Base-by-base conservation (phyloP, 1,140 invertebrate genomes). In the Drepana arcuata region DNA sequence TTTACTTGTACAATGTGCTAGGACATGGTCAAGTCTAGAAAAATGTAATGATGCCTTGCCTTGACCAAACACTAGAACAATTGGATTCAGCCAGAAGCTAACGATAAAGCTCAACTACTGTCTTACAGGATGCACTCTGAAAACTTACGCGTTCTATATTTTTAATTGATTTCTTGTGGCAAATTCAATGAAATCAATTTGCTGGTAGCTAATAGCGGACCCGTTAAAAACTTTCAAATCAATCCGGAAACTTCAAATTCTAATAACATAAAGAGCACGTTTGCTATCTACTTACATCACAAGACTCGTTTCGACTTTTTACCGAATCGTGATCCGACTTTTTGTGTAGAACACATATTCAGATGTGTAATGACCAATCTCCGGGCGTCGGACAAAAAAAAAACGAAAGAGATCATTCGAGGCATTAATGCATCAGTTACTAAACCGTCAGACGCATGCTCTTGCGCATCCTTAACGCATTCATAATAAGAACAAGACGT, bases 361-460 rank as follows among this genome's bases (percentile, higher is more conserved):
- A 81, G 69, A 78, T 78, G 70, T 70, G 70, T 74, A 77, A 77
- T 72, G 71, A 80, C 62, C 73, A 75, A 80, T 80, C 75, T 75
- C 75, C 72, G 65, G 63, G 64, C 65, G 65, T 58, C 44, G 57
- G 50, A 63, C 44, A 68, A 72, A 74, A 77, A 67, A 26, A 66
- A 71, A 65, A 60, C 38, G 16, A 56, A 47, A 50, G 38, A 69
- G 60, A 73, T 66, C 65, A 68, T 68, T 66, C 60, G 59, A 61
- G 41, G 65, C 61, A 77, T 77, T 75, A 81, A 81, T 78, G 73
- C 73, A 78, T 74, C 72, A 68, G 68, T 75, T 72, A 75, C 71
- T 75, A 79, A 81, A 77, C 73, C 74, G 68, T 70, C 64, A 61
- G 77, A 61, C 53, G 72, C 48, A 72, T 77, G 77, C 77, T 54